These are phyloP conservation scores for Xestia rhomboidea DNA, from an alignment of 2,888 invertebrate genomes.

Conservation along the genomic window DNA sequence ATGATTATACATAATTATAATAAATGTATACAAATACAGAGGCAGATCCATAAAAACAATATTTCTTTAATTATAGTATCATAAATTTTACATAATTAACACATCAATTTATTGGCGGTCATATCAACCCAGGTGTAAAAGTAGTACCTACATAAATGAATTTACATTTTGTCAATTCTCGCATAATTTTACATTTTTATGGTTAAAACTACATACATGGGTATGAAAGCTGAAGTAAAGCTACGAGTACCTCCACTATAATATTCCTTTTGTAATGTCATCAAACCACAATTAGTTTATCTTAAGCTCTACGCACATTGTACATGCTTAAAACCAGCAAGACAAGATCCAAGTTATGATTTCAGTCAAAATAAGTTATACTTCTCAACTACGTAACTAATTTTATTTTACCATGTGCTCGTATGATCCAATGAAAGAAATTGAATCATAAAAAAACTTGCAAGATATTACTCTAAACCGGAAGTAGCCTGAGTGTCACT, in stretches of 20 bases:
- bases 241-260: background rate
- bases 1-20: background rate
- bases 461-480: background rate
- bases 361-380: background rate
- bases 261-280: background rate
- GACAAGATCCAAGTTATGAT: background rate
- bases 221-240: background rate
- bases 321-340: too few species aligned
- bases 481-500: conserved; percentile 7
- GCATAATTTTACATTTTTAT: background rate
- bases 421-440: background rate
- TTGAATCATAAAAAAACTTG: background rate
- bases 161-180: background rate
- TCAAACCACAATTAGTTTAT: background rate
- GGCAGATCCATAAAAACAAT: conserved; percentile 2
- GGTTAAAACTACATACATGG: background rate
- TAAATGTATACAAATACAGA: conserved; percentile 3
- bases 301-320: background rate
- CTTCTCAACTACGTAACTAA: background rate
- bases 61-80: conserved; percentile 12
- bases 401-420: background rate
- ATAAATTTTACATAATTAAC: conserved; percentile 23
- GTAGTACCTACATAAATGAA: background rate
- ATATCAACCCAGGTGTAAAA: conserved; percentile 12
- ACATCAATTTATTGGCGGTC: background rate